Conservation (phyloP, 2,797 vertebrate genomes). For the Helostoma temminkii region DNA sequence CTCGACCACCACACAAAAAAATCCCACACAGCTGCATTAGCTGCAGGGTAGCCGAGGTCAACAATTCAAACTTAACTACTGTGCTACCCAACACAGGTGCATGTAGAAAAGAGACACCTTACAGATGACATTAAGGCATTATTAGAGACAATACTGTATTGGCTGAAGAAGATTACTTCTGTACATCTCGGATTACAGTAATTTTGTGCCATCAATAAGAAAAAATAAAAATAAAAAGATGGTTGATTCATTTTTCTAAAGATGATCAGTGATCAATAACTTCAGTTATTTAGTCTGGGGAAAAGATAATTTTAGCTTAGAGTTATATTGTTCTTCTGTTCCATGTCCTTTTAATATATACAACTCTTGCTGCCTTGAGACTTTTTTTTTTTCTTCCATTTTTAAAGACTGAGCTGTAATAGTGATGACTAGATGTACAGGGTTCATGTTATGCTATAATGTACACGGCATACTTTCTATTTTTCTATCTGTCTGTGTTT, state of each 20-base stretch:
- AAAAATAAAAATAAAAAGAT: too few species aligned
- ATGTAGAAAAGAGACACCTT: background rate
- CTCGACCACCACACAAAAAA: constrained; percentile 11
- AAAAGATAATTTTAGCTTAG: background rate
- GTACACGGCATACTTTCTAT: background rate
- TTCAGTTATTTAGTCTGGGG: too few species aligned
- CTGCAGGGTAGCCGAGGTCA: constrained; percentile 29
- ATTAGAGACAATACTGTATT: background rate
- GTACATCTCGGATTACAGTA: background rate
- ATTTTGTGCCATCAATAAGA: background rate
- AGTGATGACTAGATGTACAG: too few species aligned
- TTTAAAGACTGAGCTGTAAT: too few species aligned
- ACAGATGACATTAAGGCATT: background rate
- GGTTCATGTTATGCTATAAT: background rate
- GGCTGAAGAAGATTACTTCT: background rate
- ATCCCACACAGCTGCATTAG: constrained; percentile 19
- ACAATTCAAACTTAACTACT: background rate
- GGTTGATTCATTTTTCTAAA: too few species aligned
- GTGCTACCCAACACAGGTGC: background rate
- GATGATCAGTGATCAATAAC: too few species aligned
- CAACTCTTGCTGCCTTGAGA: background rate
- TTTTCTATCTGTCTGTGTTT: background rate
- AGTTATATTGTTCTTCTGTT: background rate
- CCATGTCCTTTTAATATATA: too few species aligned
- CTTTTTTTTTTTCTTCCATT: background rate